phyloP scores from a whole-genome alignment of 2,113 vertebrate genomes.

The Cephalopterus ornatus region DNA sequence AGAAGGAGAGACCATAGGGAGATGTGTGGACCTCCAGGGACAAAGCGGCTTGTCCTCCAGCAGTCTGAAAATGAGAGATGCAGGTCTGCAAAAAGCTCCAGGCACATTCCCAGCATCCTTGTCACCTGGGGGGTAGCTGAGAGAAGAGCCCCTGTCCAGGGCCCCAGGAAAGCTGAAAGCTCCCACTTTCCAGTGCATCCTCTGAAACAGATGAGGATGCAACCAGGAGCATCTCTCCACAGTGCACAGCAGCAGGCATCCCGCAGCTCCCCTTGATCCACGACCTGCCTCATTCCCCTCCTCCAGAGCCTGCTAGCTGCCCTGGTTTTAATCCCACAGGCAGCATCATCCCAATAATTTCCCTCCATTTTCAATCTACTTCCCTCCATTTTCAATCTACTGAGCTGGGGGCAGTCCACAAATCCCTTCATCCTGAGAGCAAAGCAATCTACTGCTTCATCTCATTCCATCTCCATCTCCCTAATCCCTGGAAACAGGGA shows the following conservation, averaged over 20 bases:
- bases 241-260: not conserved
- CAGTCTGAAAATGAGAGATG: not conserved
- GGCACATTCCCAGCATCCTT: not conserved
- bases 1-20: not conserved
- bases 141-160: not conserved
- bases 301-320: not conserved
- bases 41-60: not conserved
- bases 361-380: constrained; percentile 50
- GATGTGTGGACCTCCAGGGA: not conserved
- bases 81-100: not conserved
- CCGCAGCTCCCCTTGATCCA: rapidly evolving
- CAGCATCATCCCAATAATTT: constrained; percentile 37
- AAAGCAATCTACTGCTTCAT: constrained; percentile 42
- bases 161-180: not conserved
- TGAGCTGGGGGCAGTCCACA: constrained; percentile 17
- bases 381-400: constrained; percentile 47
- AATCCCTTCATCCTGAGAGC: constrained; percentile 37
- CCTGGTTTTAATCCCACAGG: constrained; percentile 52
- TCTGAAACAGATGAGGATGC: not conserved
- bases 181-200: not conserved
- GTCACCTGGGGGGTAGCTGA: not conserved
- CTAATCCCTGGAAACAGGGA: constrained; percentile 47
- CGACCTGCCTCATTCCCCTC: not conserved
- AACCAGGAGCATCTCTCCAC: not conserved
- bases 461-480: constrained; percentile 1